Conservation (phyloP, 2,888 invertebrate species). For the Netelia melanura region DNA sequence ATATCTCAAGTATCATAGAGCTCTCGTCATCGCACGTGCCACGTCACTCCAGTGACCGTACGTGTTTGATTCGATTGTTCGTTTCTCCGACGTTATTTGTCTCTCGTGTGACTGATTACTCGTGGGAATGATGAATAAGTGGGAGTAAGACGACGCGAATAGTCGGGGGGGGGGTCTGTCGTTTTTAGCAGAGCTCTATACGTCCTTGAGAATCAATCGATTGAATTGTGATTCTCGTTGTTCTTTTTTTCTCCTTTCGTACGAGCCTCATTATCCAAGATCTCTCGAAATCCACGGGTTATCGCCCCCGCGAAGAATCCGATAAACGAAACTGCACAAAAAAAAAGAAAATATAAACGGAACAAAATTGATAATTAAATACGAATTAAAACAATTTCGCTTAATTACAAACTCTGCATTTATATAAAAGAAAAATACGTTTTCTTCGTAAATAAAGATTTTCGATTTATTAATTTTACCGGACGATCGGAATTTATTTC, state of each 20-base stretch:
- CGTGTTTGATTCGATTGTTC: slow-evolving; percentile 1
- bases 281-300: slow-evolving; percentile 23
- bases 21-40: too few species aligned
- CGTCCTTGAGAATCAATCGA: slow-evolving; percentile 56
- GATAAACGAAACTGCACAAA: too few species aligned
- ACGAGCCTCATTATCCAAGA: slow-evolving; percentile 48
- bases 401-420: too few species aligned
- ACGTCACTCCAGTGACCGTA: background rate
- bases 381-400: too few species aligned
- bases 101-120: slow-evolving; percentile 35
- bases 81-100: background rate
- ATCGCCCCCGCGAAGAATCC: too few species aligned
- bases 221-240: slow-evolving; percentile 44
- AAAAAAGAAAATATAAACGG: too few species aligned
- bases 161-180: background rate
- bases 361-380: too few species aligned
- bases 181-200: slow-evolving; percentile 17
- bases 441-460: too few species aligned
- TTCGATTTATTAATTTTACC: too few species aligned
- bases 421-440: too few species aligned
- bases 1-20: too few species aligned
- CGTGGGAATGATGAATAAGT: slow-evolving; percentile 19
- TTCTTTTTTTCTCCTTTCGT: slow-evolving; percentile 19
- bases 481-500: too few species aligned
- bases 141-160: background rate